phyloP scores from a whole-genome alignment of 1,140 invertebrate species.

The Orchestia grillus region DNA sequence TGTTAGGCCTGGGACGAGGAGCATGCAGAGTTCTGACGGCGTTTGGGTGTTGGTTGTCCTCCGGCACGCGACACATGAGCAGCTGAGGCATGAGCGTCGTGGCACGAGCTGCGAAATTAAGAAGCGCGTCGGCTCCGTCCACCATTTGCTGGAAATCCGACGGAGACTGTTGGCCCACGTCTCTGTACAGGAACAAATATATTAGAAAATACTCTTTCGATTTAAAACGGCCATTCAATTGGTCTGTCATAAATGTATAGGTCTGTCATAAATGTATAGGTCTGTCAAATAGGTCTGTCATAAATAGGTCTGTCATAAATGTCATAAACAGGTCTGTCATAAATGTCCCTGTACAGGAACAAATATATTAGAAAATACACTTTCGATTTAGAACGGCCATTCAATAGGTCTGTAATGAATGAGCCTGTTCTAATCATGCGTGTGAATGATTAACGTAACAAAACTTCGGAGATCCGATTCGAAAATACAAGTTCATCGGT shows the following conservation, averaged over 20 bases:
- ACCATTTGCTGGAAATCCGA: constrained; percentile 83
- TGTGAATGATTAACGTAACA: too few relatives aligned
- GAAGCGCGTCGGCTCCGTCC: constrained; percentile 83
- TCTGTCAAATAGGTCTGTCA: too few relatives aligned
- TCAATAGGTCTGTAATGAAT: too few relatives aligned
- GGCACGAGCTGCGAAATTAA: constrained; percentile 79
- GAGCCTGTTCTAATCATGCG: too few relatives aligned
- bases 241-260: too few relatives aligned
- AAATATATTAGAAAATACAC: background rate
- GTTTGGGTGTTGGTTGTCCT: constrained; percentile 36
- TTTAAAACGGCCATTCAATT: too few relatives aligned
- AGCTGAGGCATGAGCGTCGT: constrained; percentile 65
- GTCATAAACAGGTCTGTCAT: too few relatives aligned
- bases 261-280: too few relatives aligned
- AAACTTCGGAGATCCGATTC: too few relatives aligned
- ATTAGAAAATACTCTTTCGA: background rate
- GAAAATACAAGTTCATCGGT: too few relatives aligned
- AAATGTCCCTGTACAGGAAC: constrained; percentile 70
- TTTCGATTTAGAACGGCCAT: too few relatives aligned
- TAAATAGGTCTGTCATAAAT: too few relatives aligned
- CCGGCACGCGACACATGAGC: constrained; percentile 47
- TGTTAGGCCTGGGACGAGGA: background rate
- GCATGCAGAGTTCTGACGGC: background rate
- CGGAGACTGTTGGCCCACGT: constrained; percentile 73
- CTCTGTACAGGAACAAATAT: constrained; percentile 66